Evolutionary conservation across 2,888 invertebrate species (phyloP), one percentile per base, ranked within the genome.

Genomic region (Caenorhabditis angaria): DNA sequence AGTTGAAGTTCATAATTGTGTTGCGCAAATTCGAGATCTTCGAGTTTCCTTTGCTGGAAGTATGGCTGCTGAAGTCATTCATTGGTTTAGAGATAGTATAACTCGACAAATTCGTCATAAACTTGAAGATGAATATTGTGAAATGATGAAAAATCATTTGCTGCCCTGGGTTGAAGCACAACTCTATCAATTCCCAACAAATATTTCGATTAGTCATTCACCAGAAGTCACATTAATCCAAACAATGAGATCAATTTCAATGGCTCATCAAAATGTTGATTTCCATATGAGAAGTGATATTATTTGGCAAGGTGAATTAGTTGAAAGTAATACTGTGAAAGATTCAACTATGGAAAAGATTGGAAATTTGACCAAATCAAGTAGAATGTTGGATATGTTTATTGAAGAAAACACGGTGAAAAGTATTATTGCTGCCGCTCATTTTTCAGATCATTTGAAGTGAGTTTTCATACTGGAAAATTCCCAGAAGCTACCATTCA

Each of bases 351-450:
- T 50, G 24, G 22, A 20, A 22, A 50, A 22, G 6, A 32, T 67
- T 73, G 54, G 22, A 76, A 79, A 80, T 0, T 68, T 82, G 28
- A 73, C 74, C 25, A 61, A 75, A 27, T 79, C 83, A 0, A 70
- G 76, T 1, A 64, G 80, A 62, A 82, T 84, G 82, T 69, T 84
- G 29, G 85, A 85, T 58, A 77, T 85, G 71, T 83, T 83, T 58
- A 75, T 85, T 29, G 84, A 85, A 61, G 85, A 85, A 61, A 74
- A 78, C 57, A 85, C 84, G 0, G 78, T 85, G 10, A 84, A 85
- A 60, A 82, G 82, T 28, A 76, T 84, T 18, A 65, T 83, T 35
- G 81, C 85, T n/a, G 82, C 85, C 2, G 81, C 84, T 51, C 85
- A 85, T 56, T 82, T 82, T 68, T 76, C 83, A 55, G 80, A 76